Conservation (phyloP, 2,113 vertebrate species). For the Fregata magnificens region DNA sequence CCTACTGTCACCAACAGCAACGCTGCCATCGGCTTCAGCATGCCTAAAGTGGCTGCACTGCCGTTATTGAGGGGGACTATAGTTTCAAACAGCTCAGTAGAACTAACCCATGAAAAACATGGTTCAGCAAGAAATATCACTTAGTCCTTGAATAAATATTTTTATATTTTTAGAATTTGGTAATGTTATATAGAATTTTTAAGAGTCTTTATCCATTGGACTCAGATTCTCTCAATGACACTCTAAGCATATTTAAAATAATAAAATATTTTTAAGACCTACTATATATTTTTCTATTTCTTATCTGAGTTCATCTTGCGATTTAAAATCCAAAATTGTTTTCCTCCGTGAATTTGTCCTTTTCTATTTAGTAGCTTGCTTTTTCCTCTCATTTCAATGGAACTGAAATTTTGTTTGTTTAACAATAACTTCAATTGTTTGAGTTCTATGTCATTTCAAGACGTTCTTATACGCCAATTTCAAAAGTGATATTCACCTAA, state of each 20-base stretch:
- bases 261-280: background rate
- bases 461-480: background rate
- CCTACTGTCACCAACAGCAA: background rate
- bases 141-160: background rate
- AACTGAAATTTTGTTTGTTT: background rate
- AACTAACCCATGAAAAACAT: background rate
- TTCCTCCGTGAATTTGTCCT: background rate
- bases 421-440: background rate
- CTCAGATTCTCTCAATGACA: background rate
- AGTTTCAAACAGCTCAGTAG: background rate
- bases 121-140: background rate
- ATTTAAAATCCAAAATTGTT: background rate
- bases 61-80: fast-evolving
- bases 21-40: background rate
- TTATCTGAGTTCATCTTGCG: background rate
- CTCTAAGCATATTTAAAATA: background rate
- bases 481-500: background rate
- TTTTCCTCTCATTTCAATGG: background rate
- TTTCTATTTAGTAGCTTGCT: background rate
- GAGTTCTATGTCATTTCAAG: background rate
- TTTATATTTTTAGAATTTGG: background rate
- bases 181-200: background rate
- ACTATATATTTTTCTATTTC: background rate
- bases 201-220: background rate
- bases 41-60: background rate